A percentile compares a stretch with the other conserved stretches of the same genome.
These are phyloP conservation scores for Scaptodrosophila lebanonensis DNA, from an alignment of 1,140 invertebrate genomes.

Conservation along the genomic window DNA sequence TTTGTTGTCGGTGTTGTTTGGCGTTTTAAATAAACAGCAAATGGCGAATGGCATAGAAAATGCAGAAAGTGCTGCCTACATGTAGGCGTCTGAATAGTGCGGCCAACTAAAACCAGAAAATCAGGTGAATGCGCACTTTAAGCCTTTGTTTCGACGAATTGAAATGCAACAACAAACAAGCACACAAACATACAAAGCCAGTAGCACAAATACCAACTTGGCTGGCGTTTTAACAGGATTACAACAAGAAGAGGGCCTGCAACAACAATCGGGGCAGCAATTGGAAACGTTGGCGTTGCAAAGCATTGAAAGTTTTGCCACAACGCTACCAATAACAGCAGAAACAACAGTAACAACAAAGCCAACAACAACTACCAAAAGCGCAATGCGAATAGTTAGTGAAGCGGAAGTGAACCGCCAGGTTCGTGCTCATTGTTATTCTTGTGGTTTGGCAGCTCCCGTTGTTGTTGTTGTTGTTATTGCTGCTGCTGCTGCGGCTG, in stretches of 20 bases:
- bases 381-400: constrained; percentile 63
- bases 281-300: neutral
- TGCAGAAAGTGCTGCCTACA: constrained; percentile 40
- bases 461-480: neutral
- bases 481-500: constrained; percentile 6
- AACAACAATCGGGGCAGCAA: constrained; percentile 12
- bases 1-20: constrained; percentile 5
- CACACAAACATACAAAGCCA: constrained; percentile 32
- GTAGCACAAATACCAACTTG: constrained; percentile 24
- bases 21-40: constrained; percentile 63
- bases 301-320: neutral
- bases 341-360: constrained; percentile 14
- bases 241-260: constrained; percentile 28
- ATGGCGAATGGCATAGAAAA: constrained; percentile 5
- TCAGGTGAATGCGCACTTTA: constrained; percentile 72
- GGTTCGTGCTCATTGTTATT: too few species aligned
- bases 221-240: constrained; percentile 55
- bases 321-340: neutral
- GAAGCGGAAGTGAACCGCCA: constrained; percentile 57
- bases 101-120: constrained; percentile 50
- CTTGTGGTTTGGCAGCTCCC: constrained; percentile 8
- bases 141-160: constrained; percentile 70
- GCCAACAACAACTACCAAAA: constrained; percentile 34
- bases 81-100: constrained; percentile 19
- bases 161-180: constrained; percentile 72